Evolutionary conservation across 1,140 invertebrate genomes (phyloP), one percentile per base, ranked within the genome.

Genomic region (Aphelinus atriplicis): DNA sequence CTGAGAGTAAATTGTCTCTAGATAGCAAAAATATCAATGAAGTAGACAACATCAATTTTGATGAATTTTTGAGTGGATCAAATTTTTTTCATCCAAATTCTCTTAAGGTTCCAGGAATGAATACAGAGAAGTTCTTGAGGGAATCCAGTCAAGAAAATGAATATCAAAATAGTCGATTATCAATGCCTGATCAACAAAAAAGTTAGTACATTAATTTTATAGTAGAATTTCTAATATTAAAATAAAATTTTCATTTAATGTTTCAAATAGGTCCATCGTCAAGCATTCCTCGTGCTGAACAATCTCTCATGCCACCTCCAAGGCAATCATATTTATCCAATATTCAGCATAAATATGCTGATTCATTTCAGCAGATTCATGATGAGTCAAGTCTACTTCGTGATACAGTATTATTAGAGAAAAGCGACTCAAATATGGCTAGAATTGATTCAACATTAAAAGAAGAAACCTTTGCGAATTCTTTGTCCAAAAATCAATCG

Each of bases 1-100:
- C 26, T 58, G 64, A 5, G 47, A 75, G 46, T 66, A 85, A 84
- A 78, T 77, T 85, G 3, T 85, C 83, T 4, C 56, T 84, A 9
- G 84, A 83, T 64, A 86, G 78, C 75, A 82, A 79, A 77, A 75
- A 53, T 48, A 51, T 62, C 0, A 68, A 26, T 43, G 68, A 79
- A 47, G 48, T 66, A 43, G 45, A 58, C 26, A 65, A 26, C 7
- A 64, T 71, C 58, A 63, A 5, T 56, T 60, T 60, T 53, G 48
- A 58, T 60, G 47, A 69, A 42, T 42, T 65, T 50, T 57, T 71
- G 65, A 46, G 43, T 71, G 10, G 60, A 57, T 45, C 9, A 53
- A 48, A 63, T 43, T 42, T 51, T 64, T 4, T 57, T 42, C 46
- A 76, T 50, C 62, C 68, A 42, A 61, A 71, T 4, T 56, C 71